These are phyloP conservation scores for Hemibagrus guttatus DNA, from an alignment of 2,797 vertebrate species.

Conservation along the genomic window DNA sequence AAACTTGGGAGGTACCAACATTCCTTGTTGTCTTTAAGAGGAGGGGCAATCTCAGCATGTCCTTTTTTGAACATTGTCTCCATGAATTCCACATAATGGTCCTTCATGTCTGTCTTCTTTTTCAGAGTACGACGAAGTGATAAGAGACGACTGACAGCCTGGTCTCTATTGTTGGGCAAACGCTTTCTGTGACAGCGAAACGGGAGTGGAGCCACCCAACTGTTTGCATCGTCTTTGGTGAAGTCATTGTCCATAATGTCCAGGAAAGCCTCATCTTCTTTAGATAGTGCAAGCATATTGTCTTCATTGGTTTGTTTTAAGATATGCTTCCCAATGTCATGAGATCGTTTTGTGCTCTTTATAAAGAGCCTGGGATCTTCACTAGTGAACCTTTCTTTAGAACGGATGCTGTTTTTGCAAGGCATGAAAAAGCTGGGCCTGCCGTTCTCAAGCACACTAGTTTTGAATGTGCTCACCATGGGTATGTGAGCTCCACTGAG, in stretches of 20 bases:
- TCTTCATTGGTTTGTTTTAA: neutral
- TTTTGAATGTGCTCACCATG: neutral
- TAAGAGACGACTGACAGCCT: neutral
- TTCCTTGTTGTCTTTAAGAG: neutral
- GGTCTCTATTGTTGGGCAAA: neutral
- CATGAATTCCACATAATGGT: neutral
- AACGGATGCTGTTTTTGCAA: neutral
- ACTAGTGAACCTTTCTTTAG: neutral
- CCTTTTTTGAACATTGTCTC: neutral
- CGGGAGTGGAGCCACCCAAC: slow-evolving; percentile 39
- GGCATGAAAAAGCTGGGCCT: neutral
- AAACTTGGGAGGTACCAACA: neutral
- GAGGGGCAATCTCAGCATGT: neutral
- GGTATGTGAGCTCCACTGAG: neutral
- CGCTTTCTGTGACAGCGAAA: neutral
- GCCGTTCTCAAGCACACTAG: neutral
- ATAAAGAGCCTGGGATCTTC: too few relatives aligned
- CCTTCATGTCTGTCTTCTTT: neutral
- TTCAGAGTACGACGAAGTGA: neutral
- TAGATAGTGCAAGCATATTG: neutral
- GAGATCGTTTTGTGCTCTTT: neutral
- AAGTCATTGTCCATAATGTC: slow-evolving; percentile 30
- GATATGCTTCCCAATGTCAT: too few relatives aligned
- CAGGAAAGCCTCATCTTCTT: slow-evolving; percentile 23
- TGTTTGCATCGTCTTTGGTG: slow-evolving; percentile 9